Conservation (phyloP, 2,888 invertebrate species). For the Pegoplata infirma region DNA sequence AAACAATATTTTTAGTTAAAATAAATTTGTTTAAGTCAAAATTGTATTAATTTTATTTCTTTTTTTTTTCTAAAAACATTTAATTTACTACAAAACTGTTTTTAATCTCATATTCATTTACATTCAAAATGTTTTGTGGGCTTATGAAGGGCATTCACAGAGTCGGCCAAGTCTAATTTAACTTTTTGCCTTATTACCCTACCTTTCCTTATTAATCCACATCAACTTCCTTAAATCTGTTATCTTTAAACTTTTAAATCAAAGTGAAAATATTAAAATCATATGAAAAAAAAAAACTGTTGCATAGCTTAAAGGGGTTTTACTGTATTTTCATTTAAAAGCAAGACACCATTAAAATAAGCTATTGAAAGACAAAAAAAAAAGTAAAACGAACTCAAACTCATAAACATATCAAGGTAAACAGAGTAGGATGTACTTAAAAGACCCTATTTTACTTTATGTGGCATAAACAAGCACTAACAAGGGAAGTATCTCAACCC, state of each 20-base stretch:
- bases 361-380: slow-evolving; percentile 50
- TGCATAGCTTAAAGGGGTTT: slow-evolving; percentile 42
- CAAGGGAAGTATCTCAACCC: no score
- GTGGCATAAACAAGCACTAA: slow-evolving; percentile 19
- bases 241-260: background rate
- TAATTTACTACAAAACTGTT: no score
- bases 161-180: no score
- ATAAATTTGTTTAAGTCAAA: no score
- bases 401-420: slow-evolving; percentile 51
- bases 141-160: no score
- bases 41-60: no score
- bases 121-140: no score
- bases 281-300: slow-evolving; percentile 26
- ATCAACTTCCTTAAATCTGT: background rate
- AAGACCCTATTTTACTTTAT: background rate
- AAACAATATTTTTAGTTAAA: no score
- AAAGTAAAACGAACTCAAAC: slow-evolving; percentile 13
- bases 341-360: slow-evolving; percentile 45
- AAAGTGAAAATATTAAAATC: background rate
- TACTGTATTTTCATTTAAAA: slow-evolving; percentile 15
- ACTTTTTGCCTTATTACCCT: no score
- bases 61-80: no score
- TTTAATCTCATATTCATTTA: no score
- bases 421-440: slow-evolving; percentile 1
- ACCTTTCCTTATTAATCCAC: background rate